Base-by-base conservation (phyloP, 1,140 invertebrate species). In the Drosophila cardini region DNA sequence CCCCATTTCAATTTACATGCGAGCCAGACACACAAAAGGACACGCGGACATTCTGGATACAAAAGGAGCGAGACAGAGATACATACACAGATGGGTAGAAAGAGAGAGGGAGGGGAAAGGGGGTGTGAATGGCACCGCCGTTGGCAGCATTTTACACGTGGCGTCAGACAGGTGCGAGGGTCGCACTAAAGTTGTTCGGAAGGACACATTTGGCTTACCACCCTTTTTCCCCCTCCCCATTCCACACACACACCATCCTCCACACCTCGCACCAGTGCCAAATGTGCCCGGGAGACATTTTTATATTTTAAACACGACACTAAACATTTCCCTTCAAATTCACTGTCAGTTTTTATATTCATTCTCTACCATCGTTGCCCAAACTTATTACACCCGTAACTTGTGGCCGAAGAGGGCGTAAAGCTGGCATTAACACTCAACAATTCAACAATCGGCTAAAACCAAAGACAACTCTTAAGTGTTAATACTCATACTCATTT, bases 261-360 rank as follows among this genome's bases (percentile, higher is more conserved):
- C 11, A 2, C n/a, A 10, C 9, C 26, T 43, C 53, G 10, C 26
- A 9, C 15, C 30, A 36, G 48, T 72, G 55, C 48, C 83, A 86
- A 86, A 79, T 60, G 79, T 40, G 62, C 83, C 83, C 79, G 11
- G 62, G 83, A 76, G 83, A 79, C 68, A 68, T 48, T 79, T 62
- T 77, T 67, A 18, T 30, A 38, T 64, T 55, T 63, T 68, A 55
- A 36, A 55, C 52, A 18, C 78, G 76, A 68, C 72, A 67, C 83
- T 71, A 82, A 86, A 79, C 79, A 86, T 87, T 86, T 86, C 64
- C 79, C 83, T 86, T 86, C 78, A 82, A 79, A 82, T 86, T 86
- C 71, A 56, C 52, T 79, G 67, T 55, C 70, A 61, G 48, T 46
- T 53, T 53, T 64, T 68, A 32, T 43, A 42, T 18, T 50, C 42